Percentiles rank a stretch among this genome's conserved stretches.
Conservation (phyloP, 1,140 invertebrate species). For the Eubasilissa regina region DNA sequence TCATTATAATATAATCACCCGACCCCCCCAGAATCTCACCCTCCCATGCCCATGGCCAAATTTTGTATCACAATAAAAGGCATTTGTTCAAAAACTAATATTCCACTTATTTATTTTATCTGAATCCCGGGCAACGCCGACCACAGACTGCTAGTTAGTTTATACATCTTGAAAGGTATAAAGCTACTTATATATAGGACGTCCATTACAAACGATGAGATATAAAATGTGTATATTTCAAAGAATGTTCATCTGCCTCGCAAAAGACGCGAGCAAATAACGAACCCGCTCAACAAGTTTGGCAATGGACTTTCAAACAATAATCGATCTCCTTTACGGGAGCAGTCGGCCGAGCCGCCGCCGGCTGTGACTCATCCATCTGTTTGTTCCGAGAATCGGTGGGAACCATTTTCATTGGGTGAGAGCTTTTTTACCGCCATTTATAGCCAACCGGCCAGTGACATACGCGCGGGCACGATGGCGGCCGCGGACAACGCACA, state of each 20-base stretch:
- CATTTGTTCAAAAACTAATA: too few relatives aligned
- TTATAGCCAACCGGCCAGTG: constrained; percentile 6
- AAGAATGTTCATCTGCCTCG: background rate
- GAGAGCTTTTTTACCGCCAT: constrained; percentile 21
- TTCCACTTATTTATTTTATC: too few relatives aligned
- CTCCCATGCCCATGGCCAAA: too few relatives aligned
- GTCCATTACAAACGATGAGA: too few relatives aligned
- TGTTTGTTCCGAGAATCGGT: constrained; percentile 9
- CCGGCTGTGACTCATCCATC: constrained; percentile 8
- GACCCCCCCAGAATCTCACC: too few relatives aligned
- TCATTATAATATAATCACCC: background rate
- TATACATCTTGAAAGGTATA: too few relatives aligned
- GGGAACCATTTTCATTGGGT: constrained; percentile 7
- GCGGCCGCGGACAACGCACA: background rate
- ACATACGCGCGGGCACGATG: constrained; percentile 3
- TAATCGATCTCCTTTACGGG: constrained; percentile 5
- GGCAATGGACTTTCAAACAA: constrained; percentile 13
- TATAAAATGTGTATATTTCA: background rate
- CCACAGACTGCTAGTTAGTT: too few relatives aligned
- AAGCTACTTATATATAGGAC: too few relatives aligned
- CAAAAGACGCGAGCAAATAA: constrained; percentile 14
- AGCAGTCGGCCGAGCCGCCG: background rate
- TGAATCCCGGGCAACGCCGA: too few relatives aligned
- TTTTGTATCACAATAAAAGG: too few relatives aligned
- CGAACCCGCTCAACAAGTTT: constrained; percentile 18